Evolutionary conservation across 2,113 vertebrate genomes (phyloP), one percentile per base, ranked within the genome.

Genomic region (Sterna hirundo): DNA sequence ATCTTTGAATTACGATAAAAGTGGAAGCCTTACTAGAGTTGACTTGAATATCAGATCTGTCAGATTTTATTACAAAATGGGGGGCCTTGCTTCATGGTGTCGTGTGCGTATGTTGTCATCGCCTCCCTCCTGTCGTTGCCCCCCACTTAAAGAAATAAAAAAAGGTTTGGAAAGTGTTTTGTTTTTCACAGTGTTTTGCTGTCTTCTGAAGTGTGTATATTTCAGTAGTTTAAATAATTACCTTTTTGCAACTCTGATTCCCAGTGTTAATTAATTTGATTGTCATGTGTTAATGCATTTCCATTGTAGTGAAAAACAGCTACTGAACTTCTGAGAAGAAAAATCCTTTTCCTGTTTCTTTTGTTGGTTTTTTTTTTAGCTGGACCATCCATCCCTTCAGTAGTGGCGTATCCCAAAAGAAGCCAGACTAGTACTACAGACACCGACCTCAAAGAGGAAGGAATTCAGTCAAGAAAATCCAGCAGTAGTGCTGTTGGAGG

Each of bases 341-440:
- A 96, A 94, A 55, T 14, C 16, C 10, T 86, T 88, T 88, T 91
- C 34, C 38, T 94, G 22, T 74, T 72, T 93, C 15, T 85, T 57
- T 71, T 34, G 11, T 91, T 79, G 21, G 42, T 42, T 46, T 49
- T 49, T 57, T 92, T 91, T 96, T 46, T 86, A 99, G 99, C 98
- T 81, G 99, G 99, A 94, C 99, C 99, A 58, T 99, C 99, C 42
- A 97, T 98, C 64, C 98, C 99, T 87, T 97, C 99, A 9, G 99
- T 98, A 83, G 98, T 98, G 97, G 98, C 98, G 34, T 99, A 99
- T 96, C 99, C 99, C 10, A 99, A 99, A 97, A 98, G 98, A 98
- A 99, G 99, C 90, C 98, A 99, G 97, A 99, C 99, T 57, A 99
- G 98, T 88, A 98, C 99, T 26, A 97, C 98, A 29, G 99, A 99